Percentiles rank a stretch among this genome's conserved stretches.
Conservation (phyloP, 2,113 vertebrate genomes). For the Sclerurus mexicanus region DNA sequence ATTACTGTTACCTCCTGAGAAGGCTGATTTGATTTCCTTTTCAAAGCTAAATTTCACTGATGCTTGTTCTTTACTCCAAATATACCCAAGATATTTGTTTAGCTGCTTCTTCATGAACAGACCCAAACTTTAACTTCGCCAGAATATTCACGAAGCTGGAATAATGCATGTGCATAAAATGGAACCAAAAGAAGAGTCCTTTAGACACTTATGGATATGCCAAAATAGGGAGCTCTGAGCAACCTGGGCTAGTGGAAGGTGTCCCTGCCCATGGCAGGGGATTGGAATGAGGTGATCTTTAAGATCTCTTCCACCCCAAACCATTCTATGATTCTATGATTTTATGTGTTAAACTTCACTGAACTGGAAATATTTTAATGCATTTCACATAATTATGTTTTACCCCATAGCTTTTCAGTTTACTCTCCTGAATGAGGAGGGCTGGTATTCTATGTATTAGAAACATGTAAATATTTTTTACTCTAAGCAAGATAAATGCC, state of each 20-base stretch:
- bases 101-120: not conserved
- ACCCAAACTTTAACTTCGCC: not conserved
- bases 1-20: slow-evolving; percentile 32
- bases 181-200: not conserved
- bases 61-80: not conserved
- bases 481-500: not conserved
- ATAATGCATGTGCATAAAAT: not conserved
- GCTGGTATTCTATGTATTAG: not conserved
- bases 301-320: not conserved
- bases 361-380: not conserved
- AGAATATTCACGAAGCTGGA: not conserved
- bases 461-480: not conserved
- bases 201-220: not conserved
- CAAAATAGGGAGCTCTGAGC: not conserved
- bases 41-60: not conserved
- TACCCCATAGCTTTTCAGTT: not conserved
- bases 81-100: not conserved
- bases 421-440: not conserved
- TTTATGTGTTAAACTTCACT: not conserved
- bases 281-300: not conserved
- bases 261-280: not conserved
- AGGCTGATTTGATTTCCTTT: not conserved
- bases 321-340: not conserved
- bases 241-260: not conserved
- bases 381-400: not conserved